phyloP scores from a whole-genome alignment of 1,140 invertebrate species.

The Drosophila saltans region DNA sequence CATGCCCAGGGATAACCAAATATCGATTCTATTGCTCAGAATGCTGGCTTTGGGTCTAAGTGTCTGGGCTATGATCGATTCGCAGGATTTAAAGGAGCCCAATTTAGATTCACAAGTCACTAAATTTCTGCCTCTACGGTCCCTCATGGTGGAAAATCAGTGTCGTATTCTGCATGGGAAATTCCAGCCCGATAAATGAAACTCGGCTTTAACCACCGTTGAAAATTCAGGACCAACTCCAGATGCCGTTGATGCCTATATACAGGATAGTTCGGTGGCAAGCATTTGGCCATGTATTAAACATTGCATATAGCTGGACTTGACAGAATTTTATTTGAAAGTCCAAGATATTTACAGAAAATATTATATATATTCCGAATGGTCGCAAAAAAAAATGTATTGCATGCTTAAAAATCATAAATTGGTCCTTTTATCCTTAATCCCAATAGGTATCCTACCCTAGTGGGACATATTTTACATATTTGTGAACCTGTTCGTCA shows the following conservation, averaged over 20 bases:
- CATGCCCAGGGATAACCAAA: conserved; percentile 95
- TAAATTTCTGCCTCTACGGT: conserved; percentile 97
- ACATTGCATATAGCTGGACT: conserved; percentile 92
- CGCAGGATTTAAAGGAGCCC: conserved; percentile 97
- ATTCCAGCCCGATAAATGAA: conserved; percentile 95
- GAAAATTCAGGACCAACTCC: conserved; percentile 96
- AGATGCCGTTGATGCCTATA: conserved; percentile 95
- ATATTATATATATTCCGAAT: no score
- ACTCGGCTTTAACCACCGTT: conserved; percentile 96
- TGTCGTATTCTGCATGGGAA: conserved; percentile 93
- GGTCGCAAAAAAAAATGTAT: no score
- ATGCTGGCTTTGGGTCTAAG: conserved; percentile 96
- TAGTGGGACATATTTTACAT: no score
- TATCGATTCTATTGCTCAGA: conserved; percentile 94
- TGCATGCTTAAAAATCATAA: no score
- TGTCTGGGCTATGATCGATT: conserved; percentile 98
- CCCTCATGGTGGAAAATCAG: conserved; percentile 98
- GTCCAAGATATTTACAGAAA: no score
- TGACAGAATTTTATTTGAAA: no score
- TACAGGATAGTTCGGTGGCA: conserved; percentile 94
- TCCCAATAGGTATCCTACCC: no score
- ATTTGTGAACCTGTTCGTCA: no score
- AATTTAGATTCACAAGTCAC: conserved; percentile 96
- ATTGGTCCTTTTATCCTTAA: no score
- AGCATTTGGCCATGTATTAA: conserved; percentile 98